These are phyloP conservation scores for Hermetia illucens DNA, from an alignment of 1,140 invertebrate genomes.

Conservation along the genomic window DNA sequence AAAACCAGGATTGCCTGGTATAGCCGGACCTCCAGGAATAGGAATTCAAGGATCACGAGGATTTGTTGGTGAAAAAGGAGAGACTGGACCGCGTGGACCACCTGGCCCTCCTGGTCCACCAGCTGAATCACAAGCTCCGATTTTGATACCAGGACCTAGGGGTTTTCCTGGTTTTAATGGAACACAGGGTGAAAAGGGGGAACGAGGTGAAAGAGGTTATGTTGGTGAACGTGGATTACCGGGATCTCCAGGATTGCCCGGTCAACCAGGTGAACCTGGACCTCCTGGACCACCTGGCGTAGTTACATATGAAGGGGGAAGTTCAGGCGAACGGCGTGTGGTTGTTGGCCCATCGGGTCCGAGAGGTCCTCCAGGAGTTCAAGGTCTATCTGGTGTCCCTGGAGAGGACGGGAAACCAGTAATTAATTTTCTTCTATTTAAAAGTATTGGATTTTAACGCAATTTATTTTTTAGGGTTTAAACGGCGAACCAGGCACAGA, in stretches of 20 bases:
- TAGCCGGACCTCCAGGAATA: constrained; percentile 22
- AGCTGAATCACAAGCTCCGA: too few species aligned
- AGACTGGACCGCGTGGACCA: too few species aligned
- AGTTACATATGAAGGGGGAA: too few species aligned
- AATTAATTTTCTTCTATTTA: not conserved
- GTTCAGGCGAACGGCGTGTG: too few species aligned
- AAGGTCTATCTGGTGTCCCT: constrained; percentile 17
- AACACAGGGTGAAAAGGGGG: constrained; percentile 16
- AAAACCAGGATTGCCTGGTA: constrained; percentile 20
- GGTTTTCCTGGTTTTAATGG: constrained; percentile 19
- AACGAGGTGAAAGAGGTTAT: too few species aligned
- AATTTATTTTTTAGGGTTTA: too few species aligned
- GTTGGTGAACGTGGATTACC: too few species aligned
- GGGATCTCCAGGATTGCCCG: too few species aligned
- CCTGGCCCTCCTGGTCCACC: constrained; percentile 16
- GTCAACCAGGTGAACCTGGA: constrained; percentile 7
- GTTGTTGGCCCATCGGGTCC: too few species aligned
- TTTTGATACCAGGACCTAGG: constrained; percentile 15
- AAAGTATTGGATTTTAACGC: too few species aligned
- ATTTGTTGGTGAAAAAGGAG: too few species aligned
- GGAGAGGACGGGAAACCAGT: constrained; percentile 13
- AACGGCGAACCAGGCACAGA: not conserved
- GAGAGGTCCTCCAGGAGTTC: constrained; percentile 24
- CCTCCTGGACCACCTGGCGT: constrained; percentile 13
- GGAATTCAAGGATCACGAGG: constrained; percentile 7